Base-by-base conservation (phyloP, 1,140 invertebrate species). In the Diplogasteroides magnus region DNA sequence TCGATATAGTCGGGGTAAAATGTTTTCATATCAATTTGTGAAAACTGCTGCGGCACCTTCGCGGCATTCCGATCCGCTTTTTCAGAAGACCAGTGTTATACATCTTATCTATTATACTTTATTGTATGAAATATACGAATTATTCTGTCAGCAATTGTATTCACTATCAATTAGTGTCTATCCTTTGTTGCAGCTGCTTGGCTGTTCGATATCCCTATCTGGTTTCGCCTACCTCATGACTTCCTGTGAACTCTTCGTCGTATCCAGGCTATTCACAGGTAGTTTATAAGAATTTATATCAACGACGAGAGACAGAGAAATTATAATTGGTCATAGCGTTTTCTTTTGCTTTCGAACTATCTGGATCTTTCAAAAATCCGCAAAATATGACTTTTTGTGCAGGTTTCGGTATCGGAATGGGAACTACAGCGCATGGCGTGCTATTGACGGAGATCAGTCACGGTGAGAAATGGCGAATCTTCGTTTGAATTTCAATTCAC, bases 351-450 rank as follows among this genome's bases (percentile, higher is more conserved):
- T n/a, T n/a, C n/a, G n/a, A n/a, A n/a, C n/a, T n/a, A n/a, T n/a
- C n/a, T n/a, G n/a, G n/a, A n/a, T n/a, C n/a, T n/a, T n/a, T n/a
- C n/a, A n/a, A n/a, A n/a, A n/a, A n/a, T n/a, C n/a, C n/a, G n/a
- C 37, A 48, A 48, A 19, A 48, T 11, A 48, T 48, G 37, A 48
- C 19, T 48, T 48, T 11, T 48, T 48, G 37, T 19, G 67, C 65
- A 15, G 73, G 73, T 19, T 19, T 74, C 19, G 69, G 56, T 19
- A 59, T 74, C 1, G 73, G 73, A 32, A 72, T 74, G 64, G 62
- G 58, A 19, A 72, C 72, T 19, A 76, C 69, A 1, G 67, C 69
- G 0, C 73, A 67, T 59, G 73, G 64, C 23, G 69, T 74, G 26
- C 62, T 67, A 26, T 14, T 73, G 13, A 56, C 70, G 2, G 70